These are phyloP conservation scores for Lycaon pictus DNA, from an alignment of 2,113 vertebrate genomes.

Conservation along the genomic window DNA sequence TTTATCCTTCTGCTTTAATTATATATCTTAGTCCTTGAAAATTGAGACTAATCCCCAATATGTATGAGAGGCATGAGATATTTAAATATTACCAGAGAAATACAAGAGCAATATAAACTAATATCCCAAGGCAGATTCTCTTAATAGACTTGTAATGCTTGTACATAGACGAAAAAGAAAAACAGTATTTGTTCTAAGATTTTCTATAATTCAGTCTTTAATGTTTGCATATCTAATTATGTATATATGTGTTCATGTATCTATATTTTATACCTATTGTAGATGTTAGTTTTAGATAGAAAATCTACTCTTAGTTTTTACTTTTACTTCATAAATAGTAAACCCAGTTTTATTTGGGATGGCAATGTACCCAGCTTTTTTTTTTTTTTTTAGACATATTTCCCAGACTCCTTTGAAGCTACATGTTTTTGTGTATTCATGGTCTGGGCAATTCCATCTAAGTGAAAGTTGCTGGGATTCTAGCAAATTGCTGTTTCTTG, in stretches of 20 bases:
- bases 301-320: not conserved
- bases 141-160: constrained; percentile 1
- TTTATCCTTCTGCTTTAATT: constrained; percentile 59
- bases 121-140: not conserved
- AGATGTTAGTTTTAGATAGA: not conserved
- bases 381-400: not conserved
- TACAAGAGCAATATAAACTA: not conserved
- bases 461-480: not conserved
- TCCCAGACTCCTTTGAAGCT: not conserved
- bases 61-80: not conserved
- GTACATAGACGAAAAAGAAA: not conserved
- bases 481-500: not conserved
- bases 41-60: not conserved
- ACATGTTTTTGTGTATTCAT: not conserved
- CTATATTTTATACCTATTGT: not conserved
- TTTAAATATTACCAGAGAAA: constrained; percentile 54
- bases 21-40: constrained; percentile 39
- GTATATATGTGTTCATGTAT: not conserved
- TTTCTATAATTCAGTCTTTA: constrained; percentile 37
- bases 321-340: not conserved
- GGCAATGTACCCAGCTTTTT: not conserved
- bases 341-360: not conserved
- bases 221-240: not conserved
- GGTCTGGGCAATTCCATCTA: not conserved
- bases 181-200: not conserved